phyloP scores from a whole-genome alignment of 1,140 invertebrate genomes.

The Drosophila oshimai region DNA sequence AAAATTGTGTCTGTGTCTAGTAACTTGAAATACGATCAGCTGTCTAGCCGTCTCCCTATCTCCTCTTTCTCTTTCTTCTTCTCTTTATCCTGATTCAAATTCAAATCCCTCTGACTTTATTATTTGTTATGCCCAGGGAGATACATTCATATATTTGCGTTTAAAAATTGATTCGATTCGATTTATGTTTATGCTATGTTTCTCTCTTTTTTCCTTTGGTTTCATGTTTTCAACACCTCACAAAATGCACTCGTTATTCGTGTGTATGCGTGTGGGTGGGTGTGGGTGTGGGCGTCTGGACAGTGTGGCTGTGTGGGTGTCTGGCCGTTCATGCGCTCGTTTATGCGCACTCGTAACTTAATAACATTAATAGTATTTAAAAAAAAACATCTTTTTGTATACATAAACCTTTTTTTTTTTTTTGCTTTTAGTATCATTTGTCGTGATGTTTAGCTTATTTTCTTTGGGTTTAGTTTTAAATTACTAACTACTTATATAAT shows the following conservation, averaged over 20 bases:
- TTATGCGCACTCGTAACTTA: conserved; percentile 62
- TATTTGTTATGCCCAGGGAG: conserved; percentile 25
- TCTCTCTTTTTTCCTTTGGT: conserved; percentile 17
- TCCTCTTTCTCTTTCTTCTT: conserved; percentile 11
- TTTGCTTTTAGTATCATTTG: conserved; percentile 34
- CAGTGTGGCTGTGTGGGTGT: conserved; percentile 6
- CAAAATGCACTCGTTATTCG: conserved; percentile 52
- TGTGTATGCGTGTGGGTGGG: conserved; percentile 13
- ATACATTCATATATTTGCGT: conserved; percentile 10
- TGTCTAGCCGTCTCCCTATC: neutral
- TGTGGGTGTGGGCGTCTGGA: conserved; percentile 12
- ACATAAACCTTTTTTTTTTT: conserved; percentile 57
- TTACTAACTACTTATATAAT: conserved; percentile 83
- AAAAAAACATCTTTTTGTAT: conserved; percentile 72
- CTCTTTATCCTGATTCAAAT: conserved; percentile 14
- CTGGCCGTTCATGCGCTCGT: conserved; percentile 1
- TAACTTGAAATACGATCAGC: conserved; percentile 50
- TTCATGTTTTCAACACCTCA: conserved; percentile 56
- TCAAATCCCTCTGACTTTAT: neutral
- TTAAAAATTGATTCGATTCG: conserved; percentile 42
- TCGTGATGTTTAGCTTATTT: conserved; percentile 46
- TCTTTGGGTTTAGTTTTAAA: conserved; percentile 67
- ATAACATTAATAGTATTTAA: conserved; percentile 69
- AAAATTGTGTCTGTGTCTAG: conserved; percentile 43
- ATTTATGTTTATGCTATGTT: conserved; percentile 17